Conservation (phyloP, 2,797 vertebrate genomes). For the Danio jaintianensis region DNA sequence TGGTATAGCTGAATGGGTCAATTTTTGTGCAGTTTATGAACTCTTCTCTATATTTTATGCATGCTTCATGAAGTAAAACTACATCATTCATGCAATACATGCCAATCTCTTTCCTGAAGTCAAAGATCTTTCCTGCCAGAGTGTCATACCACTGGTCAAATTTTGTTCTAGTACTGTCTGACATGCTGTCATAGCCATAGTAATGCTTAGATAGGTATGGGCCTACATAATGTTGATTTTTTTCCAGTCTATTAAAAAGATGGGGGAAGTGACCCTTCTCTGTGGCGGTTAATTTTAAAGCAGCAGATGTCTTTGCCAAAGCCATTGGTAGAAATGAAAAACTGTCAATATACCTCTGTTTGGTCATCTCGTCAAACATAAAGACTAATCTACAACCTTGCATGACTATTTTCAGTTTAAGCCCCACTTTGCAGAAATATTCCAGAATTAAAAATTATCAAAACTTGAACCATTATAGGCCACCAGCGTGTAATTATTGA, state of each 20-base stretch:
- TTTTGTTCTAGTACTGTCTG: no score
- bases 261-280: no score
- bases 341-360: background rate
- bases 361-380: background rate
- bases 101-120: background rate
- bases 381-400: no score
- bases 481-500: background rate
- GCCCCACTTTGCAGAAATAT: background rate
- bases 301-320: background rate
- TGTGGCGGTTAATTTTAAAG: background rate
- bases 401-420: background rate
- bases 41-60: constrained; percentile 9
- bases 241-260: no score
- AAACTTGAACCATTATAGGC: background rate
- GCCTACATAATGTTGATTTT: no score
- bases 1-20: background rate
- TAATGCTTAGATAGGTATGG: no score
- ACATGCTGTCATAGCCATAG: no score
- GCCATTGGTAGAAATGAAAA: background rate
- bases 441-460: background rate
- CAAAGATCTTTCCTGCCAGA: background rate
- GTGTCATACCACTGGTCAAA: no score
- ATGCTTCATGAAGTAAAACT: background rate
- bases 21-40: background rate
- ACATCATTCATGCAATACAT: constrained; percentile 3